A percentile compares a stretch with the other conserved stretches of the same genome.
phyloP scores from a whole-genome alignment of 2,888 invertebrate species.

The Rhyacophila evoluta region DNA sequence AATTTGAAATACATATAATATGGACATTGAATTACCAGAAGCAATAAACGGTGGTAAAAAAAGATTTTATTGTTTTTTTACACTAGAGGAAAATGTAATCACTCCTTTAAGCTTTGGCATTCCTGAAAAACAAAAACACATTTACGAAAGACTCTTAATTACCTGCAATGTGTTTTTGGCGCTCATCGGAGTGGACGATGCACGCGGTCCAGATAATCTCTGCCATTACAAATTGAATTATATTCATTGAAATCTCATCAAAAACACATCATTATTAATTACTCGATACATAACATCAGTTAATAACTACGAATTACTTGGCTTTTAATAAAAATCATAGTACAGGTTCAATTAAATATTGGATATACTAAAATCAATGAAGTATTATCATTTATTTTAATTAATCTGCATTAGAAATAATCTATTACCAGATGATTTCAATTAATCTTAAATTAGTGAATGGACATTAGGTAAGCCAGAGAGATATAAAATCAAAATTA shows the following conservation, averaged over 20 bases:
- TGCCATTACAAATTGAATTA: slow-evolving; percentile 56
- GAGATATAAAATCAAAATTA: not conserved
- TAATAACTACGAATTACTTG: not conserved
- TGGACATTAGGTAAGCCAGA: not conserved
- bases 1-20: too few relatives aligned
- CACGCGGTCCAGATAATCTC: slow-evolving; percentile 69
- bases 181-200: slow-evolving; percentile 71
- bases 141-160: slow-evolving; percentile 58
- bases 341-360: not conserved
- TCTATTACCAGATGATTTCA: not conserved
- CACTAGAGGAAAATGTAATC: too few relatives aligned
- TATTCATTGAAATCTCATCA: slow-evolving; percentile 43
- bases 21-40: too few relatives aligned
- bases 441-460: not conserved
- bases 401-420: not conserved
- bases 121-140: slow-evolving; percentile 1
- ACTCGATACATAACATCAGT: not conserved
- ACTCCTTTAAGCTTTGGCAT: not conserved
- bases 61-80: not conserved
- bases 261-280: not conserved
- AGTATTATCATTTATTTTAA: too few relatives aligned
- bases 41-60: too few relatives aligned
- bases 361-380: too few relatives aligned
- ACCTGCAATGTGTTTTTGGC: slow-evolving; percentile 76
- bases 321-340: not conserved